phyloP scores from a whole-genome alignment of 2,888 invertebrate genomes.

The Lithophane socia region DNA sequence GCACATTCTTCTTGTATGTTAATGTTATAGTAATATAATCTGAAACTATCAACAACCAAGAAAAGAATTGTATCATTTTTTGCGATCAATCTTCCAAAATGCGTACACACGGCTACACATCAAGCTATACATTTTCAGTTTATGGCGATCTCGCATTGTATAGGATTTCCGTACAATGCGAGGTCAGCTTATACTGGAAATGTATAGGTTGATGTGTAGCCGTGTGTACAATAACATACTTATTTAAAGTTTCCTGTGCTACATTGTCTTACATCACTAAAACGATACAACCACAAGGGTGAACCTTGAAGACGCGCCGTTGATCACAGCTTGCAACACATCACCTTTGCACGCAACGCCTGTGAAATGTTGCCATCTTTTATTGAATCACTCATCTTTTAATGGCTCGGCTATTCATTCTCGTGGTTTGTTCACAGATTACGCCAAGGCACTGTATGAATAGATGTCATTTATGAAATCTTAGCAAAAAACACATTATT shows the following conservation, averaged over 20 bases:
- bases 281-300: conserved; percentile 11
- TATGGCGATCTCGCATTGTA: too few species aligned
- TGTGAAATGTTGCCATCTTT: conserved; percentile 45
- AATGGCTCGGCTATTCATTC: conserved; percentile 13
- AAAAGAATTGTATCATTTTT: neutral
- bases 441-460: neutral
- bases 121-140: too few species aligned
- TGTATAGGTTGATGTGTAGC: too few species aligned
- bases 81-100: neutral
- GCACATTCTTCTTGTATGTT: too few species aligned
- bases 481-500: neutral
- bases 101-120: too few species aligned
- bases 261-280: conserved; percentile 37
- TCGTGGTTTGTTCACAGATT: conserved; percentile 24
- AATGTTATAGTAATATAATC: neutral
- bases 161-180: too few species aligned
- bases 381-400: conserved; percentile 46
- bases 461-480: neutral
- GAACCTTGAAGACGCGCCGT: conserved; percentile 65
- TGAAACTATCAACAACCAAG: neutral
- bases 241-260: neutral
- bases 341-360: conserved; percentile 43
- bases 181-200: too few species aligned
- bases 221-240: neutral
- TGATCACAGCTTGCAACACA: conserved; percentile 56